Percentiles rank a stretch among this genome's conserved stretches.
phyloP scores from a whole-genome alignment of 2,113 vertebrate species.

The Podarcis cretensis region DNA sequence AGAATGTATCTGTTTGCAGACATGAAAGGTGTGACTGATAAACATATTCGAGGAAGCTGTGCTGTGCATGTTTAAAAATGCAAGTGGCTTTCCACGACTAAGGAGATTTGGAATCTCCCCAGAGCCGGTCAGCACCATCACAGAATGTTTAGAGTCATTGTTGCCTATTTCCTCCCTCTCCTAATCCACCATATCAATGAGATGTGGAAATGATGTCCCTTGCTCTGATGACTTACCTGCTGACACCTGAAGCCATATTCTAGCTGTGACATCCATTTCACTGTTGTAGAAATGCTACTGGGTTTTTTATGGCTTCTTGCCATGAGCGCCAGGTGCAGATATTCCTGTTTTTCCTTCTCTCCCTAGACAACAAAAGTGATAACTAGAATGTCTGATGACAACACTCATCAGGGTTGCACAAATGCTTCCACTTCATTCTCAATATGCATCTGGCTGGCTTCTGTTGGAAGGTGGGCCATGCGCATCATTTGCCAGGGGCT shows the following conservation, averaged over 20 bases:
- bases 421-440: not conserved
- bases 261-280: not conserved
- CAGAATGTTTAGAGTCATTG: no score
- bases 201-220: rapidly evolving
- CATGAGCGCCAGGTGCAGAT: not conserved
- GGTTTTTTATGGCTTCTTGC: not conserved
- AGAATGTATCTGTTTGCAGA: constrained; percentile 35
- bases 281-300: rapidly evolving
- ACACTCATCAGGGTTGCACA: not conserved
- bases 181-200: no score
- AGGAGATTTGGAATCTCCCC: not conserved
- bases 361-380: not conserved
- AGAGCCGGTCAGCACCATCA: no score
- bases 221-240: not conserved
- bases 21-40: constrained; percentile 36
- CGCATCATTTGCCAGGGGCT: not conserved
- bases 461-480: not conserved
- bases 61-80: not conserved
- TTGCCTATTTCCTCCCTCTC: no score
- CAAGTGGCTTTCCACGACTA: constrained; percentile 6
- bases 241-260: not conserved
- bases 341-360: not conserved
- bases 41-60: constrained; percentile 22
- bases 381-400: not conserved
- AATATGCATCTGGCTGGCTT: not conserved